Evolutionary conservation across 2,797 vertebrate species (phyloP).

Genomic region (Thalassophryne amazonica): DNA sequence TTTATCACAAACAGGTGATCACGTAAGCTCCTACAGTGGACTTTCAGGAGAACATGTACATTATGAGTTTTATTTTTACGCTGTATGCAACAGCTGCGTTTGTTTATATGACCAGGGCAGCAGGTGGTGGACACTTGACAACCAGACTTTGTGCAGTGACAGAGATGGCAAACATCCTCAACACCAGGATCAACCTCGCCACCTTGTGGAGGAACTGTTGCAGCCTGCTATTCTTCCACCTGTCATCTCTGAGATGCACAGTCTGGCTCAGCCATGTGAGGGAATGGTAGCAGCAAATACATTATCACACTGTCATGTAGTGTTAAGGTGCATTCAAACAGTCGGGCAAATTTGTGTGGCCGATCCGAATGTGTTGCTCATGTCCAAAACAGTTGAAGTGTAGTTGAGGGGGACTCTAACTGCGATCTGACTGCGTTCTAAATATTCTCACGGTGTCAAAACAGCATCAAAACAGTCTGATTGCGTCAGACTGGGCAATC

Average conservation of each 20-base stretch:
- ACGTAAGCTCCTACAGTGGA: background rate
- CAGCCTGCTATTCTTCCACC: constrained; percentile 13
- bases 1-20: too few relatives aligned
- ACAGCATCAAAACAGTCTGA: too few relatives aligned
- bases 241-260: constrained; percentile 15
- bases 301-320: background rate
- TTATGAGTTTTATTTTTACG: background rate
- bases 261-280: constrained; percentile 45
- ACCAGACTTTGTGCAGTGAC: constrained; percentile 76
- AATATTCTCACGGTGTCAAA: too few relatives aligned
- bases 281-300: background rate
- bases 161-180: constrained; percentile 24
- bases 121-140: constrained; percentile 80
- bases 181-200: constrained; percentile 20
- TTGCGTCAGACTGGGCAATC: too few relatives aligned
- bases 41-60: background rate
- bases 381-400: too few relatives aligned
- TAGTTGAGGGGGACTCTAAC: too few relatives aligned
- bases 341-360: too few relatives aligned
- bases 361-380: too few relatives aligned
- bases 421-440: too few relatives aligned
- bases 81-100: too few relatives aligned
- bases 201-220: constrained; percentile 9
- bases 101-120: constrained; percentile 70
- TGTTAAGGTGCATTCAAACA: too few relatives aligned